Percentiles rank a stretch among this genome's conserved stretches.
phyloP scores from a whole-genome alignment of 2,113 vertebrate species.

The Laticauda colubrina region DNA sequence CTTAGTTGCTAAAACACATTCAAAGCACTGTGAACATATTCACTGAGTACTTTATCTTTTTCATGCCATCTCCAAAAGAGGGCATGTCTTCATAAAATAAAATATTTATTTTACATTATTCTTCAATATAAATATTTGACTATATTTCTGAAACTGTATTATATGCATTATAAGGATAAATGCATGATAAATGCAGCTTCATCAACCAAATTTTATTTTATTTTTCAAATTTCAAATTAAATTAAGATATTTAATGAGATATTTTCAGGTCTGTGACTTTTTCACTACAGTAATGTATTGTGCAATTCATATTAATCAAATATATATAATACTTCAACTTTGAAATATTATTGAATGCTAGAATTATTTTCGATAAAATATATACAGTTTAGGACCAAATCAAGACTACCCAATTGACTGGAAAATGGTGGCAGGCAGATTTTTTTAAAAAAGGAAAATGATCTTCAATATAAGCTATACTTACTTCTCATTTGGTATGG shows the following conservation, averaged over 20 bases:
- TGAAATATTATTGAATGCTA: slow-evolving; percentile 44
- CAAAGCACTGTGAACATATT: slow-evolving; percentile 50
- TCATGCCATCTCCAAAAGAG: slow-evolving; percentile 52
- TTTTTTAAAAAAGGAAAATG: slow-evolving; percentile 2
- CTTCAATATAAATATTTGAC: slow-evolving; percentile 58
- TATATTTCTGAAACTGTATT: slow-evolving; percentile 53
- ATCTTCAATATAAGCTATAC: slow-evolving; percentile 18
- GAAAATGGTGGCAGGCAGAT: neutral
- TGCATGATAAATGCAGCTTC: slow-evolving; percentile 43
- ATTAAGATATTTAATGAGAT: slow-evolving; percentile 30
- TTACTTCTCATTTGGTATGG: neutral
- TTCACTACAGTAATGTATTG: slow-evolving; percentile 60
- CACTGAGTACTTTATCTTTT: slow-evolving; percentile 59
- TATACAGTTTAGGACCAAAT: slow-evolving; percentile 32
- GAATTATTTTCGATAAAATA: slow-evolving; percentile 30
- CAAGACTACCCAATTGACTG: slow-evolving; percentile 31
- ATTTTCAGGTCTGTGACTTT: slow-evolving; percentile 46
- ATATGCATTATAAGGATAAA: slow-evolving; percentile 60
- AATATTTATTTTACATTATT: slow-evolving; percentile 54
- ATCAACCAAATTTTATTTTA: slow-evolving; percentile 52
- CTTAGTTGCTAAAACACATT: slow-evolving; percentile 61
- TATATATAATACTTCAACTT: slow-evolving; percentile 52
- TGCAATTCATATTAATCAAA: slow-evolving; percentile 59
- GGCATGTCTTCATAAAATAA: slow-evolving; percentile 59
- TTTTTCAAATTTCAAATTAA: slow-evolving; percentile 57